Conservation (phyloP, 2,888 invertebrate species). For the Apamea sordens region DNA sequence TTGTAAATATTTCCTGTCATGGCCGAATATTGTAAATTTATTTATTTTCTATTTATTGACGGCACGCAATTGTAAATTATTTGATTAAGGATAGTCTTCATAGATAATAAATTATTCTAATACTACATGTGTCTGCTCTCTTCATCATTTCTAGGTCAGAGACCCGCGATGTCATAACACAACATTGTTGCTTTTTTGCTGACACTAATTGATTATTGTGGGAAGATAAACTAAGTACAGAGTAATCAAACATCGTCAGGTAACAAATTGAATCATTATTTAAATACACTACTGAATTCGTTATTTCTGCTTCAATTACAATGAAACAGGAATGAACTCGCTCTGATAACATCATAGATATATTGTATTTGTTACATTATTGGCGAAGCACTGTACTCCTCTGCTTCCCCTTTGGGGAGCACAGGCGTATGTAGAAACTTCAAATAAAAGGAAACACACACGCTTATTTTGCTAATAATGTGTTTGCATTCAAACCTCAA, state of each 20-base stretch:
- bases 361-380: neutral
- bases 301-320: neutral
- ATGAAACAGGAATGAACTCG: neutral
- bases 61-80: slow-evolving; percentile 38
- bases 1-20: slow-evolving; percentile 59
- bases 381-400: neutral
- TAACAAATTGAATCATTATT: neutral
- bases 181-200: slow-evolving; percentile 48
- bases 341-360: neutral
- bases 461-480: neutral
- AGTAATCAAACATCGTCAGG: slow-evolving; percentile 47
- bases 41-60: slow-evolving; percentile 43
- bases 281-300: neutral
- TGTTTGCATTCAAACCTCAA: neutral
- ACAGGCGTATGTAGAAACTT: neutral
- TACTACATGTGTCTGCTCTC: slow-evolving; percentile 34
- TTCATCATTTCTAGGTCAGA: slow-evolving; percentile 56
- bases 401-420: neutral
- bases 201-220: slow-evolving; percentile 56
- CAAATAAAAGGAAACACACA: neutral
- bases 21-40: slow-evolving; percentile 18
- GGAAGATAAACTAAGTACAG: slow-evolving; percentile 45
- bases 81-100: slow-evolving; percentile 28
- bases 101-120: slow-evolving; percentile 53
- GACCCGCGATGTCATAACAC: slow-evolving; percentile 61